A percentile compares a stretch with the other conserved stretches of the same genome.
These are phyloP conservation scores for Balaenoptera acutorostrata DNA, from an alignment of 2,113 vertebrate species.

Conservation along the genomic window DNA sequence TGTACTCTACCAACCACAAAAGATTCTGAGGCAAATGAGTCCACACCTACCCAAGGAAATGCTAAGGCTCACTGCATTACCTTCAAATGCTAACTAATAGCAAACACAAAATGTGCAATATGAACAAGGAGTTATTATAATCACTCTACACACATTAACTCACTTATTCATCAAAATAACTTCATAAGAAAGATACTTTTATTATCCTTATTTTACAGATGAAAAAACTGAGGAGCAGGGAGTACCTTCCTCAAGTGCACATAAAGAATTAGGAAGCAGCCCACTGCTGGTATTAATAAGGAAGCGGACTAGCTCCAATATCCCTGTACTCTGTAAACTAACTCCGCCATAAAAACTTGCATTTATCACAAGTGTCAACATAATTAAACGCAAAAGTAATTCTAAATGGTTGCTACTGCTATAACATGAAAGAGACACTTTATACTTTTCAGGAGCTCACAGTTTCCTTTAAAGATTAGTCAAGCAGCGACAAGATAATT, in stretches of 20 bases:
- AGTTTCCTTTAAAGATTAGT: not conserved
- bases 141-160: not conserved
- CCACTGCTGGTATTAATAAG: not conserved
- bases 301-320: not conserved
- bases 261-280: not conserved
- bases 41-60: not conserved
- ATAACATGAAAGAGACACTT: not conserved
- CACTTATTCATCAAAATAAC: not conserved
- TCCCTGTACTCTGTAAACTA: not conserved
- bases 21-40: not conserved
- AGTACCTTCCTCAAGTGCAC: not conserved
- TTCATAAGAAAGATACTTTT: not conserved
- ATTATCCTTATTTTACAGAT: not conserved
- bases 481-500: not conserved
- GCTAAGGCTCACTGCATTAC: not conserved
- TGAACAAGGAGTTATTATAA: not conserved
- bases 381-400: constrained; percentile 1
- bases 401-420: not conserved
- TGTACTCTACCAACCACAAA: not conserved
- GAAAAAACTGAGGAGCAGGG: not conserved
- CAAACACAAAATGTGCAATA: not conserved
- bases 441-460: not conserved
- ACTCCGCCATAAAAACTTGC: not conserved
- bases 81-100: not conserved
- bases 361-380: not conserved